Evolutionary conservation across 1,140 invertebrate species (phyloP).

Genomic region (Heliconius himera): DNA sequence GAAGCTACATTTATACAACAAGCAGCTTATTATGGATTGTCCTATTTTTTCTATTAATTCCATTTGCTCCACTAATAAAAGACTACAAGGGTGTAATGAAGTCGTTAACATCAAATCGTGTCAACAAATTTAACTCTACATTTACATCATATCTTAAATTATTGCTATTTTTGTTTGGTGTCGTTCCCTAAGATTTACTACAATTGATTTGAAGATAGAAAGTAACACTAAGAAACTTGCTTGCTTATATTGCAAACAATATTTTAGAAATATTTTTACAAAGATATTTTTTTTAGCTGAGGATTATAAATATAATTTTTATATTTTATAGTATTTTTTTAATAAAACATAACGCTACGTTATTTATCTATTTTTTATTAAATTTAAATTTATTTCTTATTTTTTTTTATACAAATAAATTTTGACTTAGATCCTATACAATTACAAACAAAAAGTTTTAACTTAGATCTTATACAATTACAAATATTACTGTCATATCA

Average conservation of each 20-base stretch:
- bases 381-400: too few relatives aligned
- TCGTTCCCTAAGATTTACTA: neutral
- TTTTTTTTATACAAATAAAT: too few relatives aligned
- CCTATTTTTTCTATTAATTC: neutral
- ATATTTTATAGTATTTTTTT: too few relatives aligned
- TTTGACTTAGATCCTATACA: too few relatives aligned
- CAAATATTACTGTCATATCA: conserved; percentile 8
- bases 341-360: too few relatives aligned
- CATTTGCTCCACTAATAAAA: too few relatives aligned
- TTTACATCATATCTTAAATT: neutral
- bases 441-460: too few relatives aligned
- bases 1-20: neutral
- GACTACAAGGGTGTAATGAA: neutral
- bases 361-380: too few relatives aligned
- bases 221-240: neutral
- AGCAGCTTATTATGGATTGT: neutral
- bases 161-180: neutral
- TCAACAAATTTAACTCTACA: neutral
- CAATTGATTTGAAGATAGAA: neutral
- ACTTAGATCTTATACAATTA: too few relatives aligned
- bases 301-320: too few relatives aligned
- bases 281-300: too few relatives aligned
- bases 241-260: neutral
- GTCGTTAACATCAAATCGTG: conserved; percentile 3
- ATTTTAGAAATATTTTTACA: neutral